phyloP scores from a whole-genome alignment of 2,113 vertebrate genomes.

The Condylura cristata region DNA sequence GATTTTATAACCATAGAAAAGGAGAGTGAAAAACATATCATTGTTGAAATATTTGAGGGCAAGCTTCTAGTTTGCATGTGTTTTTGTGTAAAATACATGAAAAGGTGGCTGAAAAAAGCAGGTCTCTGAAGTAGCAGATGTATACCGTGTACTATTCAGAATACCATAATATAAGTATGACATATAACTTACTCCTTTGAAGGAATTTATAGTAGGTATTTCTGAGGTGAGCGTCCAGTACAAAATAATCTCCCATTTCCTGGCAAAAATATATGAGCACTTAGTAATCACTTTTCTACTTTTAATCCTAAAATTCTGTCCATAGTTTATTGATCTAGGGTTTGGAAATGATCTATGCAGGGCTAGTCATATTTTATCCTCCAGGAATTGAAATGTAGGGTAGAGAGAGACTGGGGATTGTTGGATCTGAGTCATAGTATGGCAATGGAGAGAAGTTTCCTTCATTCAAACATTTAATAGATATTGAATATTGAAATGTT shows the following conservation, averaged over 20 bases:
- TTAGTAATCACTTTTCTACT: background rate
- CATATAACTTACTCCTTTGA: background rate
- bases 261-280: background rate
- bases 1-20: background rate
- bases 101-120: background rate
- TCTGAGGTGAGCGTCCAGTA: background rate
- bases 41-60: background rate
- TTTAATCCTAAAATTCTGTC: background rate
- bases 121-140: background rate
- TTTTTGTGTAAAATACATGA: background rate
- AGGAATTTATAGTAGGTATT: background rate
- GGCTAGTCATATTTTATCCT: constrained; percentile 3
- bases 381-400: background rate
- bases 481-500: background rate
- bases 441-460: background rate
- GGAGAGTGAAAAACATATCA: background rate
- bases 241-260: background rate
- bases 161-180: background rate
- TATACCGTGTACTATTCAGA: background rate
- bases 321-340: background rate
- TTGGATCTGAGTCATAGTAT: background rate
- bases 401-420: background rate
- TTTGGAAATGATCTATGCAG: background rate
- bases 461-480: background rate
- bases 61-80: background rate